phyloP scores from a whole-genome alignment of 2,797 vertebrate genomes.

The Alexandromys oeconomus region DNA sequence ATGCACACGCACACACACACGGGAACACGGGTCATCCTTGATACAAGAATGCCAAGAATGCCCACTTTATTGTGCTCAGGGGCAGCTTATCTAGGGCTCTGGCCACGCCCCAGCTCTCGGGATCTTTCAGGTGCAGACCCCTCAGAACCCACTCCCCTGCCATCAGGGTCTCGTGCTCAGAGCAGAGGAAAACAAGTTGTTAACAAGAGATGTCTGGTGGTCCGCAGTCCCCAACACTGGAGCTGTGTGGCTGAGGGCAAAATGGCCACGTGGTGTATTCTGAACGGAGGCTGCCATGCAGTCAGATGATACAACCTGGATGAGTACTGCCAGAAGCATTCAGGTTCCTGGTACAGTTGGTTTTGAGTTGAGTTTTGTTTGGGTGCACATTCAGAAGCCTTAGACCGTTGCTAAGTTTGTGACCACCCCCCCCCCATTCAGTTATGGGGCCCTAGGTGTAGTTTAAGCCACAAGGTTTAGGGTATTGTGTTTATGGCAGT shows the following conservation, averaged over 20 bases:
- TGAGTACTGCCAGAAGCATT: not conserved
- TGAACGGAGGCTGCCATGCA: not conserved
- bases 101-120: no score
- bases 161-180: no score
- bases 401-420: not conserved
- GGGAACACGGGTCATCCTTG: no score
- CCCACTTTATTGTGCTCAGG: no score
- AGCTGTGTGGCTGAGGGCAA: not conserved
- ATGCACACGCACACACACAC: no score
- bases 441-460: not conserved
- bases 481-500: not conserved
- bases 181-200: no score
- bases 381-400: not conserved
- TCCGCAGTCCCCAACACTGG: not conserved
- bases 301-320: not conserved
- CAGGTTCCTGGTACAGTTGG: not conserved
- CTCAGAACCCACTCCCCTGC: no score
- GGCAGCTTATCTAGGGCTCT: no score
- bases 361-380: not conserved
- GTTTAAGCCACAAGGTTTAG: not conserved
- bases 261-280: not conserved
- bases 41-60: no score
- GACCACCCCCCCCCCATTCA: not conserved
- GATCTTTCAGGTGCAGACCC: no score
- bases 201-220: no score